Conservation (phyloP, 2,888 invertebrate genomes). For the Dioctria linearis region DNA sequence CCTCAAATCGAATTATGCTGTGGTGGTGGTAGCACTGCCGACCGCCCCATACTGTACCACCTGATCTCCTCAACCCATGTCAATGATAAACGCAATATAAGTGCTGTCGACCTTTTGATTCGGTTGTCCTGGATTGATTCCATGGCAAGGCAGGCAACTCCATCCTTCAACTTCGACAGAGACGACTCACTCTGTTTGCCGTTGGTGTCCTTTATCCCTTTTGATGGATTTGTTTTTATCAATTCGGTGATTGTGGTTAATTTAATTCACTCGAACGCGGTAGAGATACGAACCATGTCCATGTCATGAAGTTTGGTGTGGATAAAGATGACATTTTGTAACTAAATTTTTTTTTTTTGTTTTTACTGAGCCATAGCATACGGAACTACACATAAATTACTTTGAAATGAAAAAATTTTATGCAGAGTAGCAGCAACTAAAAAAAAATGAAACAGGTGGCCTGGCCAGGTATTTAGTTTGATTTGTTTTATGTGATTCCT, state of each 20-base stretch:
- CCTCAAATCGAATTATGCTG: slow-evolving; percentile 45
- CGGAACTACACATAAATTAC: slow-evolving; percentile 33
- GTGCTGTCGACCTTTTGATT: slow-evolving; percentile 12
- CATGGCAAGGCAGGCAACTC: no score
- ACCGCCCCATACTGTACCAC: neutral
- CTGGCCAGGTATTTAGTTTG: neutral
- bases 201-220: slow-evolving; percentile 2
- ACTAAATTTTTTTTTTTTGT: neutral
- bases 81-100: slow-evolving; percentile 25
- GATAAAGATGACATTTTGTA: slow-evolving; percentile 34
- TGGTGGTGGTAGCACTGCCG: neutral
- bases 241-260: slow-evolving; percentile 45
- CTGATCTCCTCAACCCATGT: slow-evolving; percentile 8
- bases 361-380: no score
- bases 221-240: slow-evolving; percentile 32
- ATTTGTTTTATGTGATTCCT: neutral
- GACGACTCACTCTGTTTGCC: neutral
- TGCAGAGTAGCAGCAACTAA: neutral
- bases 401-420: slow-evolving; percentile 23
- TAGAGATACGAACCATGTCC: neutral
- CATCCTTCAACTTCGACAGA: neutral
- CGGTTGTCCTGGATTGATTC: neutral
- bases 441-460: neutral
- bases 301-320: neutral
- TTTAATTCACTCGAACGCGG: slow-evolving; percentile 24